Percentiles rank a stretch among this genome's conserved stretches.
phyloP scores from a whole-genome alignment of 2,888 invertebrate species.

The Meiosimyza decipiens region DNA sequence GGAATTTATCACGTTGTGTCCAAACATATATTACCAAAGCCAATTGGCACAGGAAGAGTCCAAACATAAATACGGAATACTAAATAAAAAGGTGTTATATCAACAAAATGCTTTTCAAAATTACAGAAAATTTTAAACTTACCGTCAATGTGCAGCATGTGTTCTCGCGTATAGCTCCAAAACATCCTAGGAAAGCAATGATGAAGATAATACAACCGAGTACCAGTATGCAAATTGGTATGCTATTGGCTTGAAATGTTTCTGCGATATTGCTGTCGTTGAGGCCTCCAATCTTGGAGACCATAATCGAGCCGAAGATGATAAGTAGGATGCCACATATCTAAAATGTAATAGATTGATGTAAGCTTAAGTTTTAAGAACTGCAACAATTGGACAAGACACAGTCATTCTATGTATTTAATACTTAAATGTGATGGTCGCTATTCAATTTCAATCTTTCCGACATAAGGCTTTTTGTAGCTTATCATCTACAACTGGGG shows the following conservation, averaged over 20 bases:
- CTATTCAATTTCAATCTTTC: too few relatives aligned
- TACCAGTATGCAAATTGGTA: constrained; percentile 75
- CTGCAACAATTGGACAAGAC: too few relatives aligned
- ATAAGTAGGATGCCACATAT: constrained; percentile 78
- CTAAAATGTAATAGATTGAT: constrained; percentile 66
- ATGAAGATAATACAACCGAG: constrained; percentile 79
- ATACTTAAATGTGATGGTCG: too few relatives aligned
- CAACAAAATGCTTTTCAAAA: not conserved
- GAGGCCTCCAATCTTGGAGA: constrained; percentile 71
- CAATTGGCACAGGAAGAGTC: constrained; percentile 79
- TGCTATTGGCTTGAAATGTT: constrained; percentile 68
- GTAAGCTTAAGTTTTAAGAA: too few relatives aligned
- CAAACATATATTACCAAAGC: constrained; percentile 77
- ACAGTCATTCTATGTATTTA: too few relatives aligned
- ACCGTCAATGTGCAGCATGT: constrained; percentile 87
- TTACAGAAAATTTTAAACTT: constrained; percentile 56
- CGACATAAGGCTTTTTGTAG: too few relatives aligned
- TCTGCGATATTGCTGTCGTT: constrained; percentile 64
- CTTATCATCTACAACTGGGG: too few relatives aligned
- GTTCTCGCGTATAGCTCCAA: constrained; percentile 87
- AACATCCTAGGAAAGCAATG: constrained; percentile 90
- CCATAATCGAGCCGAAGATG: constrained; percentile 74
- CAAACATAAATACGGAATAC: constrained; percentile 79
- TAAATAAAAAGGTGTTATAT: constrained; percentile 59
- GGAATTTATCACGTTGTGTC: constrained; percentile 71